Evolutionary conservation across 1,140 invertebrate genomes (phyloP).

Genomic region (Harpegnathos saltator): DNA sequence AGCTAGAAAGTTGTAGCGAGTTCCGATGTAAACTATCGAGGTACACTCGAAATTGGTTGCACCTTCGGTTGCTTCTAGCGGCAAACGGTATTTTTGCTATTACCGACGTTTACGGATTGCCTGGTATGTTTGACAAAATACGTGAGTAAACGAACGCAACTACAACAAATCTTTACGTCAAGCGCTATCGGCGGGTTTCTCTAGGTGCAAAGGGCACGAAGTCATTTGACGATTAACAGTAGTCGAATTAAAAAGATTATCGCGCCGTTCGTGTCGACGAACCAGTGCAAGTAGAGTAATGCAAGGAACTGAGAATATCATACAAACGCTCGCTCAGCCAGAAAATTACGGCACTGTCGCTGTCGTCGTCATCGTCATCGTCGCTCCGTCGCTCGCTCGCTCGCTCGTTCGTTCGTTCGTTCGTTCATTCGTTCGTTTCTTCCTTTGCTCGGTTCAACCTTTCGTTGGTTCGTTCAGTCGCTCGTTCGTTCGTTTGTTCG

Average conservation of each 20-base stretch:
- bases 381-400: conserved; percentile 34
- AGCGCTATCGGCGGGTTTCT: conserved; percentile 1
- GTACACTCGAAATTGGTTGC: conserved; percentile 12
- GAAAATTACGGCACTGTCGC: conserved; percentile 71
- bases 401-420: conserved; percentile 43
- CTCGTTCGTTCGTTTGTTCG: conserved; percentile 55
- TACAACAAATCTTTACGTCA: no score
- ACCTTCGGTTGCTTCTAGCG: background rate
- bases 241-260: conserved; percentile 69
- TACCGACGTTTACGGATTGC: conserved; percentile 22
- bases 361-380: conserved; percentile 32
- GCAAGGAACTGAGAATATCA: conserved; percentile 43
- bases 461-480: conserved; percentile 65
- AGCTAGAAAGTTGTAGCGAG: background rate
- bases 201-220: conserved; percentile 45
- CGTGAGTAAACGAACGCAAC: background rate
- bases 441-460: conserved; percentile 20
- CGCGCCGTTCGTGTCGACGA: conserved; percentile 60
- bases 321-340: conserved; percentile 65
- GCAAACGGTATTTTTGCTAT: conserved; percentile 34
- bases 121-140: conserved; percentile 41
- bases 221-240: conserved; percentile 66
- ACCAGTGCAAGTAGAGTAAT: conserved; percentile 49
- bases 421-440: conserved; percentile 42
- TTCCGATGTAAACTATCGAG: conserved; percentile 18